phyloP scores from a whole-genome alignment of 2,113 vertebrate genomes.

The Corythornis madagascariensis region DNA sequence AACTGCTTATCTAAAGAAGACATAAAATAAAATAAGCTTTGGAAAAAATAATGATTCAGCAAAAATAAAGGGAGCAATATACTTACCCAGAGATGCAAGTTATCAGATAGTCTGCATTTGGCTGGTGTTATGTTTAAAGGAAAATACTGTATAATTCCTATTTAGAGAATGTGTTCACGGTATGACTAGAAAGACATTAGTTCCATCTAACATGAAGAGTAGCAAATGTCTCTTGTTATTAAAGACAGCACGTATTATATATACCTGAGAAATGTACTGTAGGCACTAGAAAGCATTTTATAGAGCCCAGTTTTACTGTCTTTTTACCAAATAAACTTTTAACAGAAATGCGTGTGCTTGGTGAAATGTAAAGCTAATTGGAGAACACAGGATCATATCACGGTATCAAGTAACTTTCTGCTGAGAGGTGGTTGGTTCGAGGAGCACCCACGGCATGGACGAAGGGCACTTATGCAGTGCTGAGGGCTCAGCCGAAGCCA shows the following conservation, averaged over 20 bases:
- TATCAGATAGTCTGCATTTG: slow-evolving; percentile 40
- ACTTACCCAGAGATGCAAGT: slow-evolving; percentile 8
- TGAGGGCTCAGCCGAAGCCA: not conserved
- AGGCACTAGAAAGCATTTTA: not conserved
- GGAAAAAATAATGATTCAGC: slow-evolving; percentile 57
- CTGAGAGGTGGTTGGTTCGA: not conserved
- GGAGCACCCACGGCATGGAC: not conserved
- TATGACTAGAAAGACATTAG: slow-evolving; percentile 47
- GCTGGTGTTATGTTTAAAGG: slow-evolving; percentile 40
- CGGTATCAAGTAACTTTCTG: not conserved
- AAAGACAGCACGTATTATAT: slow-evolving; percentile 28
- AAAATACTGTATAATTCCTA: slow-evolving; percentile 59
- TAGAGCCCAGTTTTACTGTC: not conserved
- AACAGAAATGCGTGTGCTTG: slow-evolving; percentile 20
- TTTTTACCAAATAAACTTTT: not conserved
- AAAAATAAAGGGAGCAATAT: slow-evolving; percentile 15
- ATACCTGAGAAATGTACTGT: slow-evolving; percentile 48
- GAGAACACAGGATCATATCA: not conserved
- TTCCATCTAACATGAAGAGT: slow-evolving; percentile 56
- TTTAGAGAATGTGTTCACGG: slow-evolving; percentile 53
- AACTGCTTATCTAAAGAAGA: slow-evolving; percentile 54
- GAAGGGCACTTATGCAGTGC: not conserved
- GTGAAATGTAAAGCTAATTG: slow-evolving; percentile 27
- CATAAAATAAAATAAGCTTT: slow-evolving; percentile 61
- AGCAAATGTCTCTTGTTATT: slow-evolving; percentile 30